Conservation (phyloP, 92 coral and sea anemone species). For the Paragorgia papillata region DNA sequence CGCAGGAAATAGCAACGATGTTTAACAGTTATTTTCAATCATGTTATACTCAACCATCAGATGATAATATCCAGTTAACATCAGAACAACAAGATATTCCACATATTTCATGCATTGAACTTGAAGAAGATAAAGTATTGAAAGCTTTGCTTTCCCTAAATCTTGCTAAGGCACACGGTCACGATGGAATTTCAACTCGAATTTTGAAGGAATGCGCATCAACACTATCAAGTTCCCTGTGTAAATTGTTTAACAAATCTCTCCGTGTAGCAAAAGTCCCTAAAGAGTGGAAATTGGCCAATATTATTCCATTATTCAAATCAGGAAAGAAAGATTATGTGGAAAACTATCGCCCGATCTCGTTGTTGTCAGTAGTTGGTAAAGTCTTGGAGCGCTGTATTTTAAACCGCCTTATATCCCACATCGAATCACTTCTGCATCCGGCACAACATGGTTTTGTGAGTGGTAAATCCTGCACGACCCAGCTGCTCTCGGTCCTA, state of each 20-base stretch:
- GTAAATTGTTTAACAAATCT: slow-evolving; percentile 38
- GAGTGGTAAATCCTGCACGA: slow-evolving; percentile 52
- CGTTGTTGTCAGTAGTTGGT: slow-evolving; percentile 47
- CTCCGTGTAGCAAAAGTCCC: slow-evolving; percentile 48
- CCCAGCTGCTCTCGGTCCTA: slow-evolving; percentile 49
- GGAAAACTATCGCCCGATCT: slow-evolving; percentile 60
- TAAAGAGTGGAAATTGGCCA: slow-evolving; percentile 59
- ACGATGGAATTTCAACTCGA: slow-evolving; percentile 34
- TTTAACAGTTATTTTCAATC: background rate
- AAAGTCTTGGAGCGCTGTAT: slow-evolving; percentile 61
- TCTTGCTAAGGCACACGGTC: background rate
- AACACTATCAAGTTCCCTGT: slow-evolving; percentile 41
- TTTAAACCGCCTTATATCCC: slow-evolving; percentile 42
- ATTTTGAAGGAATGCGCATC: slow-evolving; percentile 35
- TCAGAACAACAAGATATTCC: background rate
- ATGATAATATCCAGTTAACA: background rate
- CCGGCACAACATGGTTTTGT: slow-evolving; percentile 58
- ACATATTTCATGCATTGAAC: background rate
- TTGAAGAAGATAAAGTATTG: background rate
- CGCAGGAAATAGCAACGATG: background rate
- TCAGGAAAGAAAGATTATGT: slow-evolving; percentile 50
- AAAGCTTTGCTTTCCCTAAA: too few species aligned
- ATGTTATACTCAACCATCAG: background rate
- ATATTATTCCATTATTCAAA: slow-evolving; percentile 58
- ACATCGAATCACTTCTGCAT: slow-evolving; percentile 14